phyloP scores from a whole-genome alignment of 2,113 vertebrate genomes.

The Indri indri region DNA sequence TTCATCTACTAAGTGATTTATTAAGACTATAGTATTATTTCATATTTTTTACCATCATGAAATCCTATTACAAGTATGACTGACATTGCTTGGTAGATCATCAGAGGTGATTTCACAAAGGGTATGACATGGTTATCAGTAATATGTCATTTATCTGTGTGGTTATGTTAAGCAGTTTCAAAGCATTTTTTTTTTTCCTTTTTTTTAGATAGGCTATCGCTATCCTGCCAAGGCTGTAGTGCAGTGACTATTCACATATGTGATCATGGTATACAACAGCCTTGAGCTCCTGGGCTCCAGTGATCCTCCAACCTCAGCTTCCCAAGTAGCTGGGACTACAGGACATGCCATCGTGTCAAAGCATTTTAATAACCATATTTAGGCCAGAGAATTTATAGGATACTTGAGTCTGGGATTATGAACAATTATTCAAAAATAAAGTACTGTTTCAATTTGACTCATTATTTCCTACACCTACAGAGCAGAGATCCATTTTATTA shows the following conservation, averaged over 20 bases:
- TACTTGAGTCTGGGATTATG: not conserved
- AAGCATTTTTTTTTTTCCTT: not conserved
- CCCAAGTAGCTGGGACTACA: too few relatives aligned
- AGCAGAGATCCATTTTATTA: not conserved
- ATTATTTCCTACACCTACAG: not conserved
- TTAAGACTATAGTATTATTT: not conserved
- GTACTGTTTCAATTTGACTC: not conserved
- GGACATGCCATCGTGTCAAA: not conserved
- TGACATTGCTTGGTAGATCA: not conserved
- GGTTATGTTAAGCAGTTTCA: not conserved
- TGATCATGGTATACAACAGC: too few relatives aligned
- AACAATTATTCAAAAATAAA: not conserved
- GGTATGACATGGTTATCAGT: not conserved
- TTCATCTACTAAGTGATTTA: not conserved
- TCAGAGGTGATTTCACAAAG: not conserved
- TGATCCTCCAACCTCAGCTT: too few relatives aligned
- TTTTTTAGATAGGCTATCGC: too few relatives aligned
- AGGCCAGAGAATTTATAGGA: not conserved
- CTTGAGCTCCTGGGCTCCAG: too few relatives aligned
- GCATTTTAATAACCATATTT: not conserved
- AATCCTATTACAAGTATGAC: not conserved
- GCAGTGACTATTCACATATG: too few relatives aligned
- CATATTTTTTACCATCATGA: not conserved
- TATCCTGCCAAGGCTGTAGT: too few relatives aligned
- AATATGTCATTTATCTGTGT: not conserved